Conservation (phyloP, 2,888 invertebrate species). For the Caenorhabditis angaria region DNA sequence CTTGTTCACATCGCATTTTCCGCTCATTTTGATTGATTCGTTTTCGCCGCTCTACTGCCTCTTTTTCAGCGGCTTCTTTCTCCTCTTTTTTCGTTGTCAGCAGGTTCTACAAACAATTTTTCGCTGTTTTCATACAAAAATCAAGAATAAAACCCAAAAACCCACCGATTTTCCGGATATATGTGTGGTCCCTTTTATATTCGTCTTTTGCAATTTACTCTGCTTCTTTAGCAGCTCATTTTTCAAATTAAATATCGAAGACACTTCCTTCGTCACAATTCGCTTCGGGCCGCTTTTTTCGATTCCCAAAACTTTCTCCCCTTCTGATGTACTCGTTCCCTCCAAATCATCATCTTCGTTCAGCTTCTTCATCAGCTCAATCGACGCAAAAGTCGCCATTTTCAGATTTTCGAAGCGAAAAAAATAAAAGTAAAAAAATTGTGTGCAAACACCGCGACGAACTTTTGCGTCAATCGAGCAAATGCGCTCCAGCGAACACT, state of each 20-base stretch:
- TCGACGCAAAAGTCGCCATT: conserved; percentile 53
- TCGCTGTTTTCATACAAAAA: neutral
- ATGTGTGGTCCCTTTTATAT: neutral
- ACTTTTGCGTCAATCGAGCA: conserved; percentile 16
- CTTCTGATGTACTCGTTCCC: conserved; percentile 6
- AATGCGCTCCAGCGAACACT: conserved; percentile 15
- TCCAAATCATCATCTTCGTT: conserved; percentile 26
- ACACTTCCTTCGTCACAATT: conserved; percentile 34
- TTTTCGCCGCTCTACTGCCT: conserved; percentile 25
- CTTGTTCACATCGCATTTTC: conserved; percentile 53
- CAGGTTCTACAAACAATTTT: conserved; percentile 25
- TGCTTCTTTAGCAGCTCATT: conserved; percentile 42
- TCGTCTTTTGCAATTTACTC: conserved; percentile 10
- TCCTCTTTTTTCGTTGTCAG: conserved; percentile 43
- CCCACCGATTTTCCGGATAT: conserved; percentile 29
- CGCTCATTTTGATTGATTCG: conserved; percentile 46
- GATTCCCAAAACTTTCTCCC: conserved; percentile 19
- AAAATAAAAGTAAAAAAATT: conserved; percentile 5
- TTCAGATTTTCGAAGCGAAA: neutral
- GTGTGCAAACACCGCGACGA: conserved; percentile 26
- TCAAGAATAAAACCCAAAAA: too few relatives aligned
- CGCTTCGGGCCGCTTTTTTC: conserved; percentile 35
- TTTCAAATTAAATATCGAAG: conserved; percentile 45
- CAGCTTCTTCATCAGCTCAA: conserved; percentile 21
- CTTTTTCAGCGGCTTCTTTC: conserved; percentile 30